phyloP scores from a whole-genome alignment of 2,797 vertebrate species.

The Muscicapa comitata region DNA sequence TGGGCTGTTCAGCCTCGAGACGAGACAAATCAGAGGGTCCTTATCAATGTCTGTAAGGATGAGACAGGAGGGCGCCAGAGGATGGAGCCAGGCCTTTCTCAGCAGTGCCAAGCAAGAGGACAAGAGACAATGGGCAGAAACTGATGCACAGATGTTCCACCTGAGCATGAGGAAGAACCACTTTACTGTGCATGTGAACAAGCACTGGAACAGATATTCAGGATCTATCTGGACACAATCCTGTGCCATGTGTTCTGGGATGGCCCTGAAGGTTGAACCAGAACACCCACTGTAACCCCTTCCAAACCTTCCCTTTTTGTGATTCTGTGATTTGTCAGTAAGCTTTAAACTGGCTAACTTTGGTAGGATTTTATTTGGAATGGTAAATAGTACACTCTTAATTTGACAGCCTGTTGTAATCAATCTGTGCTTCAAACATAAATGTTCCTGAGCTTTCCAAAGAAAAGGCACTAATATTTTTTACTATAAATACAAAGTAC shows the following conservation, averaged over 20 bases:
- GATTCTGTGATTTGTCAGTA: not conserved
- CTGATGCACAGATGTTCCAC: not conserved
- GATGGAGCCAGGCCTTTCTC: not conserved
- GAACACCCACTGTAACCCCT: not conserved
- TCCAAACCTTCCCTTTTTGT: not conserved
- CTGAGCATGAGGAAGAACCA: rapidly evolving
- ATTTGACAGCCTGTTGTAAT: not conserved
- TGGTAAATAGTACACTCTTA: not conserved
- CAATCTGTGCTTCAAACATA: not conserved
- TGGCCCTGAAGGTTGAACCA: not conserved
- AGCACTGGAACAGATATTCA: not conserved
- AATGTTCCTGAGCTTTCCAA: not conserved
- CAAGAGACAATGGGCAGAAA: not conserved
- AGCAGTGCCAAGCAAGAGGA: not conserved
- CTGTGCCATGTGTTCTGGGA: not conserved
- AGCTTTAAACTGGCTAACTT: not conserved
- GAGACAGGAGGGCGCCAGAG: not conserved
- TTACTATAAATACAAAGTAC: not conserved
- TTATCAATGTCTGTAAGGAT: not conserved
- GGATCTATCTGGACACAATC: not conserved
- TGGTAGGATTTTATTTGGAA: not conserved
- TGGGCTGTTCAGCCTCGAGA: not conserved
- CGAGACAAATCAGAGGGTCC: not conserved
- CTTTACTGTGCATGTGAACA: rapidly evolving
- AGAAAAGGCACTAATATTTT: not conserved